A percentile compares a stretch with the other conserved stretches of the same genome.
Evolutionary conservation across 2,797 vertebrate genomes (phyloP).

Genomic region (Eurystomus glaucurus): DNA sequence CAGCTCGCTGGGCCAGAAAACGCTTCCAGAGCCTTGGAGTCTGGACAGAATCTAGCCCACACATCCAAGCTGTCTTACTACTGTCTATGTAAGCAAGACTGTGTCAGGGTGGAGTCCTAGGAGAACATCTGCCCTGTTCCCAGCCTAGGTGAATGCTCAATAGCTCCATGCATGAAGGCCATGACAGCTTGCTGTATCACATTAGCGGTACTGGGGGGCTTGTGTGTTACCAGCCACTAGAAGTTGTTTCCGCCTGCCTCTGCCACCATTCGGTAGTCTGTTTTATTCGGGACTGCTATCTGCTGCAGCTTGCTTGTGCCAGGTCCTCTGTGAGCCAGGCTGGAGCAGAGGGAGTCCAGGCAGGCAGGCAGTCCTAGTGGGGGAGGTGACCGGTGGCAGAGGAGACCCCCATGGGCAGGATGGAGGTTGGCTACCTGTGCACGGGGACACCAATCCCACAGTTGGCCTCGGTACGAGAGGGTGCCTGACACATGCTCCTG

Average conservation of each 20-base stretch:
- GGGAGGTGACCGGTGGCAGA: neutral
- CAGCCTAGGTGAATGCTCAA: neutral
- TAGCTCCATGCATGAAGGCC: neutral
- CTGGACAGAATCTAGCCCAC: neutral
- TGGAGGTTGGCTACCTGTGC: neutral
- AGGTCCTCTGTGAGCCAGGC: neutral
- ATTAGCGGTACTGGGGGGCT: neutral
- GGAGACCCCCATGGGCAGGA: neutral
- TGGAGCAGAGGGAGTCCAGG: neutral
- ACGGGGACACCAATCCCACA: fast-evolving
- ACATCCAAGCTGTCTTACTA: neutral
- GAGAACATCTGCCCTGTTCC: neutral
- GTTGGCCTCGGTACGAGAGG: neutral
- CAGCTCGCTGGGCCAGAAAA: neutral
- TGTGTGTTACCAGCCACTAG: neutral
- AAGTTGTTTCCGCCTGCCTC: neutral
- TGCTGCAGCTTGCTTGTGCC: neutral
- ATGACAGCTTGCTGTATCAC: neutral
- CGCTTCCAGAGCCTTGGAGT: neutral
- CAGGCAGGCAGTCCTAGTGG: neutral
- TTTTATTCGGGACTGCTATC: neutral
- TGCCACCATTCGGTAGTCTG: neutral
- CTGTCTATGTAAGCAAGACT: neutral
- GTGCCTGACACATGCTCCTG: slow-evolving; percentile 27
- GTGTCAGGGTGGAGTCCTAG: neutral